Evolutionary conservation across 2,888 invertebrate species (phyloP), one percentile per base, ranked within the genome.

Genomic region (Heliothis peltigera): DNA sequence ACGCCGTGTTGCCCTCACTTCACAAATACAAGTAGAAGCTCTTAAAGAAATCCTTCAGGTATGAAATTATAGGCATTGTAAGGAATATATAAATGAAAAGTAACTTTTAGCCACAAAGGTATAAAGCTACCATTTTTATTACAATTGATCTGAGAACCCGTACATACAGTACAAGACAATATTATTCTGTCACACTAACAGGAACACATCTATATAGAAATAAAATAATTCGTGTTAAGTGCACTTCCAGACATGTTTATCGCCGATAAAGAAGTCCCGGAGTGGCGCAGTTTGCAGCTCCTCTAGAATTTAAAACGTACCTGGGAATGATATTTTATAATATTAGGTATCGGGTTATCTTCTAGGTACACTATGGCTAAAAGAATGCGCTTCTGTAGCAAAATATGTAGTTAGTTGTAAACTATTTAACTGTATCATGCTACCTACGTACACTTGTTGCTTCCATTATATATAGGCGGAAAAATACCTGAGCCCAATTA

Each of bases 211-310:
- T 28, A 62, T 28, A 62, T 28, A 62, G 8, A 46, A 44, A 35
- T 63, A 51, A 46, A 70, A 63, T 64, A 55, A 63, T 63, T 63
- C 44, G 7, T 22, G 15, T 22, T 0, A 22, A 64, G 19, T 46
- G 44, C 22, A 15, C 44, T 17, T n/a, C 21, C 6, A 56, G 52
- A 64, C 52, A 42, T 15, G 7, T 69, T 71, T 53, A 56, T 53
- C 47, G 21, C 17, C 73, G 15, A 53, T 72, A 64, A 65, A 64
- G 49, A 64, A 53, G 43, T 48, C 48, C 39, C 12, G 12, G 22
- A 18, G 28, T 0, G 17, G n/a, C 4, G n/a, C 21, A 48, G 3
- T 53, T 56, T 48, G 64, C 39, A 39, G 25, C 10, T 35, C 21
- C 18, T 12, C 39, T 15, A 4, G 18, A 46, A 17, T 64, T 68